Conservation (phyloP, 2,113 vertebrate genomes). For the Gracilinanus agilis region DNA sequence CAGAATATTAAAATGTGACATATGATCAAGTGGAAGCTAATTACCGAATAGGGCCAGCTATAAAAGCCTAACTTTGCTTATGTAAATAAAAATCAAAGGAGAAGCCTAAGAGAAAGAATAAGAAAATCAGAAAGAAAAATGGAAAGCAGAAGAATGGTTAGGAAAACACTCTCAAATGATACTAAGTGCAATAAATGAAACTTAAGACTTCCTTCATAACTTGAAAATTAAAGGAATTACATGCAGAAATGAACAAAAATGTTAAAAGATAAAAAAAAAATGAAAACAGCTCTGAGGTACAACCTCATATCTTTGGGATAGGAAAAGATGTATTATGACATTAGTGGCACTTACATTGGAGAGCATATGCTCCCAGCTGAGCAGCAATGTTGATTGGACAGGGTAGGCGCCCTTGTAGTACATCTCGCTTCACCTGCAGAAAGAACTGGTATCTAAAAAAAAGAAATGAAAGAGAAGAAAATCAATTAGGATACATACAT, state of each 20-base stretch:
- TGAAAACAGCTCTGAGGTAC: too few relatives aligned
- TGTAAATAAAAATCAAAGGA: background rate
- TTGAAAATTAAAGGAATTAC: background rate
- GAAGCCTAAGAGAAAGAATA: background rate
- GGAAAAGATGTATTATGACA: background rate
- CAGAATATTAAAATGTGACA: background rate
- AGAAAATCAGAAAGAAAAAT: background rate
- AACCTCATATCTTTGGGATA: background rate
- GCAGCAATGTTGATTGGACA: constrained; percentile 85
- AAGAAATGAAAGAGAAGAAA: constrained; percentile 54
- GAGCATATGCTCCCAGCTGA: constrained; percentile 89
- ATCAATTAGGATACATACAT: background rate
- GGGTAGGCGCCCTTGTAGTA: constrained; percentile 91
- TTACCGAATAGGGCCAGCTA: background rate
- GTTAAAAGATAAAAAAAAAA: background rate
- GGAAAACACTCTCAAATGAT: background rate
- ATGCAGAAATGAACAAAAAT: background rate
- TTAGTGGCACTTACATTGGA: constrained; percentile 89
- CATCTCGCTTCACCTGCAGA: constrained; percentile 94
- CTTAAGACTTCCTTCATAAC: background rate
- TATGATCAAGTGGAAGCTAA: too few relatives aligned
- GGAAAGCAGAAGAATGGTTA: background rate
- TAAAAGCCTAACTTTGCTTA: background rate
- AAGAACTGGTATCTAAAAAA: constrained; percentile 93
- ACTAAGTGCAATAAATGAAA: background rate